Percentiles rank a stretch among this genome's conserved stretches.
Evolutionary conservation across 2,113 vertebrate species (phyloP).

Genomic region (Ivindomyrus marchei): DNA sequence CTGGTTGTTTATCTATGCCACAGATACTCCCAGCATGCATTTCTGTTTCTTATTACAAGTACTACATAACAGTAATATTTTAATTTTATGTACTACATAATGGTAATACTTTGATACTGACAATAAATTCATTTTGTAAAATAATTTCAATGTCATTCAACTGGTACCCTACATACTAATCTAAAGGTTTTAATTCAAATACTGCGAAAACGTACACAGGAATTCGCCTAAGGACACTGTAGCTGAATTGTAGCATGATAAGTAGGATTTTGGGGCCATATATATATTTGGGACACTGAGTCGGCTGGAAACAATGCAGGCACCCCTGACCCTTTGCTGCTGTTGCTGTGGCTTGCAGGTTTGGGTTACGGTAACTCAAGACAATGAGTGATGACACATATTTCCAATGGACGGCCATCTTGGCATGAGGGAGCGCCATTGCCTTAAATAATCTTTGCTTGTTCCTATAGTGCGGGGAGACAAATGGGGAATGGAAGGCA

Average conservation of each 20-base stretch:
- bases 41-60: neutral
- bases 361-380: slow-evolving; percentile 37
- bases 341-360: slow-evolving; percentile 16
- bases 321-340: neutral
- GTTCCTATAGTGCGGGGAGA: slow-evolving; percentile 6
- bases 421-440: slow-evolving; percentile 40
- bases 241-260: neutral
- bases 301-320: neutral
- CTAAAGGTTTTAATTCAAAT: neutral
- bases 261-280: neutral
- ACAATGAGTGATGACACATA: slow-evolving; percentile 28
- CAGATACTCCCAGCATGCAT: neutral
- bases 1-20: neutral
- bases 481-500: slow-evolving; percentile 39
- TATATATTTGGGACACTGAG: neutral
- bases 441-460: slow-evolving; percentile 48
- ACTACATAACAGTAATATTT: neutral
- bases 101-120: neutral
- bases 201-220: neutral
- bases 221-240: neutral
- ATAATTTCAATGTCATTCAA: neutral
- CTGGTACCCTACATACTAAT: neutral
- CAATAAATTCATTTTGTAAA: neutral
- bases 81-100: neutral
- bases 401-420: slow-evolving; percentile 22